Evolutionary conservation across 2,113 vertebrate genomes (phyloP), one percentile per base, ranked within the genome.

Genomic region (Oryzias celebensis): DNA sequence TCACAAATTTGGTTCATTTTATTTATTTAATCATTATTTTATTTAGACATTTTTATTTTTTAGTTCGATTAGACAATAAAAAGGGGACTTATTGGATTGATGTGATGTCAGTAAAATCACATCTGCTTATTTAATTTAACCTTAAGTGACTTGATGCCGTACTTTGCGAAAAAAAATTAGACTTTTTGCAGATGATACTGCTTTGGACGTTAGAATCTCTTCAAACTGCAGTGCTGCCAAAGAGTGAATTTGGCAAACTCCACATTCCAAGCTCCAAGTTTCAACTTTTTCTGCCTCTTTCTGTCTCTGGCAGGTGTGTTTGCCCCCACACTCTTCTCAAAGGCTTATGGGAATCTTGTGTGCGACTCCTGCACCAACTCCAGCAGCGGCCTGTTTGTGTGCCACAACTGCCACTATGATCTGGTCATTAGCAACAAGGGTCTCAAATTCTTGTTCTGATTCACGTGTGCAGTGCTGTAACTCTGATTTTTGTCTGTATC

Each of bases 261-360:
- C 26, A 28, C 26, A 28, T 28, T 8, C 20, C 2, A 8, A 18
- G 18, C 5, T 1, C 15, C 47, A 17, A 58, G 16, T 1, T 14
- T 55, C 22, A 48, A 16, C n/a, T 41, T 58, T 53, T 18, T 47
- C 20, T 15, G 18, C 4, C 7, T 4, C 16, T 63, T 14, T 46
- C 50, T 62, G 47, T 77, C 56, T 22, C 10, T 31, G 36, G 0
- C 85, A 96, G 95, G 95, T 20, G 94, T 94, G 46, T 96, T 96
- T 62, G 94, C 95, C 7, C 95, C 94, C 0, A 96, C 94, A 0
- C 81, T 96, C 28, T 96, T 96, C 85, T 95, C 94, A 73, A 96
- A 96, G 87, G 93, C 93, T 2, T 96, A 95, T 0, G 94, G 94
- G 45, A 94, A 90, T 80, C 71, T 96, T 80, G 84, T 96, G 15